Conservation (phyloP, 2,888 invertebrate species). For the Drosophila quinaria region DNA sequence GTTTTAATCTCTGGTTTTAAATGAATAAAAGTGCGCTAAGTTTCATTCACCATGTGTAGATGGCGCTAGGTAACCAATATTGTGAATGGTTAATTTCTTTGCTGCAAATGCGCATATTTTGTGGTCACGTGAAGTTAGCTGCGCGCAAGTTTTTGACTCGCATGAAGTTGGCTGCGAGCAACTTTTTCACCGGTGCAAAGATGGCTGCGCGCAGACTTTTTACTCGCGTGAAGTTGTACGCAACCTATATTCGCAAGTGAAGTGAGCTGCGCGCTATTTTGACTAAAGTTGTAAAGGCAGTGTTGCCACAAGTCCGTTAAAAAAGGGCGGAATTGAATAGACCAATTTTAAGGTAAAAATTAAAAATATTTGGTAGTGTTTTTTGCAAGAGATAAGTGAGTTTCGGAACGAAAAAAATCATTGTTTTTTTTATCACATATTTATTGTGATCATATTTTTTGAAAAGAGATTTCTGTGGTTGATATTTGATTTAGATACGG, state of each 20-base stretch:
- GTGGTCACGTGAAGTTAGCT: neutral
- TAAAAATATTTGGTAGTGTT: no score
- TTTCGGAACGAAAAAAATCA: neutral
- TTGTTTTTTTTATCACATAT: neutral
- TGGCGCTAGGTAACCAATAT: neutral
- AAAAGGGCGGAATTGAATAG: no score
- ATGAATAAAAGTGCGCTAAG: neutral
- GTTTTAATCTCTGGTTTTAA: no score
- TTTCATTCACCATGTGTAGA: neutral
- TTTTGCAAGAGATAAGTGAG: no score
- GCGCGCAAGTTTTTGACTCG: neutral
- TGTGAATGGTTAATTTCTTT: neutral
- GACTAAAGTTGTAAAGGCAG: neutral
- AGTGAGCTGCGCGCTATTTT: neutral
- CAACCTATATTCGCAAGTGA: neutral
- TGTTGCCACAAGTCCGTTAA: no score
- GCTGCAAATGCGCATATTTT: neutral
- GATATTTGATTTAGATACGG: no score
- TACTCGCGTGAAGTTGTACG: neutral
- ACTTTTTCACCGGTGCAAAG: neutral
- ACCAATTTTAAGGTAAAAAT: no score
- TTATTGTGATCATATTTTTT: neutral
- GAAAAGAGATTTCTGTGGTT: conserved; percentile 1
- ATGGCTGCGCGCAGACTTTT: neutral
- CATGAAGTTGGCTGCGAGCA: neutral